phyloP scores from a whole-genome alignment of 2,888 invertebrate species.

The Pheosia tremula region DNA sequence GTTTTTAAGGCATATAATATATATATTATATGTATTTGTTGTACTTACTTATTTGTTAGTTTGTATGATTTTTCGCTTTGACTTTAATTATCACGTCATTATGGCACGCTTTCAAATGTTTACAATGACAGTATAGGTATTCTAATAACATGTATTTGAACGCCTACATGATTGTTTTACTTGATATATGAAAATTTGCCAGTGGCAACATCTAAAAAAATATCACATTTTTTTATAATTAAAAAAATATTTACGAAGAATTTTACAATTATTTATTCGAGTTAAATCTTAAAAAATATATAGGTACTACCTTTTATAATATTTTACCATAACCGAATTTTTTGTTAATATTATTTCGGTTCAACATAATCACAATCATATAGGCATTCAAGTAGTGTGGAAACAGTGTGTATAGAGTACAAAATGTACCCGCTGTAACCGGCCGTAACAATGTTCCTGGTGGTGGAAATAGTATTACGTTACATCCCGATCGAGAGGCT shows the following conservation, averaged over 20 bases:
- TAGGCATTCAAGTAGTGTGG: conserved; percentile 65
- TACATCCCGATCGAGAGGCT: conserved; percentile 48
- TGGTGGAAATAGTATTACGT: conserved; percentile 45
- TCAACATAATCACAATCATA: conserved; percentile 38
- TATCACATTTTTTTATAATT: background rate
- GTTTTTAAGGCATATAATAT: conserved; percentile 62
- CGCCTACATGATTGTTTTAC: conserved; percentile 62
- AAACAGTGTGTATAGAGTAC: conserved; percentile 60
- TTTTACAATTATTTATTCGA: background rate
- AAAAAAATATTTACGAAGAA: conserved; percentile 3
- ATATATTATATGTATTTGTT: conserved; percentile 82
- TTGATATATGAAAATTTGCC: no score
- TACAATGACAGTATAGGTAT: conserved; percentile 66
- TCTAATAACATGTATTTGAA: conserved; percentile 66
- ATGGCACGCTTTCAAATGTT: conserved; percentile 85
- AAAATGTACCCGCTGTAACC: conserved; percentile 63
- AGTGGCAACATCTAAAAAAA: background rate
- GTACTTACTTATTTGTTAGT: conserved; percentile 82
- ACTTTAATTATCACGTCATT: conserved; percentile 48
- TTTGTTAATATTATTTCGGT: no score
- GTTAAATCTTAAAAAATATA: no score
- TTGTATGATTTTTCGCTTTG: conserved; percentile 64
- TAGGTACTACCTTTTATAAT: no score
- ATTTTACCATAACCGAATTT: no score
- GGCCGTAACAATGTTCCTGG: conserved; percentile 66